Conservation (phyloP, 2,797 vertebrate genomes). For the Pangasius macronema region DNA sequence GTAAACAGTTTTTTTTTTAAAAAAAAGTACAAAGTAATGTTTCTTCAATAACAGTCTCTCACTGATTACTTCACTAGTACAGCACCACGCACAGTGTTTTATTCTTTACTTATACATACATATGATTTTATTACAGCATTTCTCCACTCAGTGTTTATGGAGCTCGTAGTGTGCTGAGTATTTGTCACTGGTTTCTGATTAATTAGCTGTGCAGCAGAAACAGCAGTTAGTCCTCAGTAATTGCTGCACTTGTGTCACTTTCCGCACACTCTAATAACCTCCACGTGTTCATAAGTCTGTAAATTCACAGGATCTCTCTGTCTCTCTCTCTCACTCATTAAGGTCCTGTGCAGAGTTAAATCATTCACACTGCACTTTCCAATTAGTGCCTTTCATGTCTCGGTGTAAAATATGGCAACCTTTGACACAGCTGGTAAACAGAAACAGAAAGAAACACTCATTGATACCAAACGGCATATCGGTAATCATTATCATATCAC, state of each 20-base stretch:
- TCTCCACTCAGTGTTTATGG: neutral
- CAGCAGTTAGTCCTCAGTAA: conserved; percentile 38
- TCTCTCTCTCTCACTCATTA: conserved; percentile 30
- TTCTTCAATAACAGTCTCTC: neutral
- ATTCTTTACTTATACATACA: neutral
- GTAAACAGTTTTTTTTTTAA: too few relatives aligned
- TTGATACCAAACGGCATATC: neutral
- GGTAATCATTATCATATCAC: neutral
- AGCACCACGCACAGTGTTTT: neutral
- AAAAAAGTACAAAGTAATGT: neutral
- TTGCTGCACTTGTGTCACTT: conserved; percentile 25
- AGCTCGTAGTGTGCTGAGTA: conserved; percentile 12
- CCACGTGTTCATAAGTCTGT: conserved; percentile 14
- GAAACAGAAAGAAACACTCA: neutral
- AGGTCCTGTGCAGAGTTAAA: neutral
- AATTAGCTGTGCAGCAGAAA: conserved; percentile 22
- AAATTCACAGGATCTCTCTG: conserved; percentile 24
- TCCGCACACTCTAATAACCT: conserved; percentile 31
- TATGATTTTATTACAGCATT: too few relatives aligned
- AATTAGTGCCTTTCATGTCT: conserved; percentile 28
- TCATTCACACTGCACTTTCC: conserved; percentile 16
- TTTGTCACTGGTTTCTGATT: neutral
- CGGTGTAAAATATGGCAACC: neutral
- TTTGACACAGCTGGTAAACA: conserved; percentile 1
- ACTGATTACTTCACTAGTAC: neutral